A percentile compares a stretch with the other conserved stretches of the same genome.
Evolutionary conservation across 2,797 vertebrate species (phyloP).

Genomic region (Molossus alvarezi): DNA sequence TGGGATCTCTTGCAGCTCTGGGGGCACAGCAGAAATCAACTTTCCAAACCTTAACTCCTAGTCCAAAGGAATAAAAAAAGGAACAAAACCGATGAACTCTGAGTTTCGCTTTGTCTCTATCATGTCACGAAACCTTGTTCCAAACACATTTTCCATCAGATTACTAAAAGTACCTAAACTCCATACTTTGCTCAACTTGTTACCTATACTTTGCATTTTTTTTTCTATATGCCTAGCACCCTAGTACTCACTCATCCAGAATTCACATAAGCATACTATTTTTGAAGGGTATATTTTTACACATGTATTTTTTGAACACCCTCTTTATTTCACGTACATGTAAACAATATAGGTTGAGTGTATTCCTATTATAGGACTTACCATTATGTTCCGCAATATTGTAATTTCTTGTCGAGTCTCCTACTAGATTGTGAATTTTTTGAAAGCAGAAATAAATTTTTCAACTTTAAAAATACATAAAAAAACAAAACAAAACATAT

Average conservation of each 20-base stretch:
- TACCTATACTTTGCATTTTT: neutral
- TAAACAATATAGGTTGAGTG: neutral
- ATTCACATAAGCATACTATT: neutral
- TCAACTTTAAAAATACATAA: slow-evolving; percentile 27
- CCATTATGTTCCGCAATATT: neutral
- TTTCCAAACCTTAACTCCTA: slow-evolving; percentile 47
- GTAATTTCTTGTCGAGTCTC: neutral
- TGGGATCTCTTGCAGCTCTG: neutral
- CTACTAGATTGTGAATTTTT: neutral
- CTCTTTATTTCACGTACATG: neutral
- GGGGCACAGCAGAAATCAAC: neutral
- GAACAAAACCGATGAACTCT: too few species aligned
- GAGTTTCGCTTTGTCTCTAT: neutral
- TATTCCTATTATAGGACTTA: neutral
- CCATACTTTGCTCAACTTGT: neutral
- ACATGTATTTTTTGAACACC: rapidly evolving
- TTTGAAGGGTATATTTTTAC: neutral
- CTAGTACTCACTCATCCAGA: neutral
- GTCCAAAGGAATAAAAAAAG: slow-evolving; percentile 20
- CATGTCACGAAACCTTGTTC: neutral
- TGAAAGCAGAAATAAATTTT: neutral
- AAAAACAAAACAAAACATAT: neutral
- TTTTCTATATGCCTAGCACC: neutral
- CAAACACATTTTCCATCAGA: neutral
- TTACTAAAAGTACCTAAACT: neutral